Evolutionary conservation across 2,113 vertebrate genomes (phyloP), one percentile per base, ranked within the genome.

Genomic region (Tychaedon coryphoeus): DNA sequence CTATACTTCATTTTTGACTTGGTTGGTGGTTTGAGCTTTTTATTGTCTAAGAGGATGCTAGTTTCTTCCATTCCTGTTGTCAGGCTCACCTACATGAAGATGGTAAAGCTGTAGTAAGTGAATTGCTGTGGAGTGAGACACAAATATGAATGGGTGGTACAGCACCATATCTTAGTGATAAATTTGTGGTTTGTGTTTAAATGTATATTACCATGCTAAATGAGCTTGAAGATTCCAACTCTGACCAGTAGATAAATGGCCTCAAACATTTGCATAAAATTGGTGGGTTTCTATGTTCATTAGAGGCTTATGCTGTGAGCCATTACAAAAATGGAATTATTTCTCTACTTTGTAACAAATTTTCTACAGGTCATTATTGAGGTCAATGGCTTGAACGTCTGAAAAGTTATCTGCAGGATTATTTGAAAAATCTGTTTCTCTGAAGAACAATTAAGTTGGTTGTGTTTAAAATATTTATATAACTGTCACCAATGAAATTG

Each of bases 1-100:
- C 84, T 75, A 14, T 92, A 69, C 62, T 69, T 91, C 12, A 54
- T 90, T 92, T 92, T 76, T 82, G 54, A 9, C 64, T 82, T 80
- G n/a, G 29, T 36, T 75, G 89, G 53, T 79, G 28, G n/a, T 58
- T 93, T 92, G 42, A 83, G 20, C 24, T 64, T 79, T 56, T 65
- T 56, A 20, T 79, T 57, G 31, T 28, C 54, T n/a, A 11, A 82
- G 43, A 0, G 0, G 31, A 19, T 66, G 42, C 38, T 56, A 8
- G 24, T 75, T 86, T 71, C 17, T 88, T 53, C 78, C 15, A 3
- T 31, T 86, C 6, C 50, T 56, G 3, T 25, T 70, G 19, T 61
- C 26, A 62, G 54, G 29, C 42, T 76, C 34, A 15, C 50, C 45
- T 56, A 0, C 13, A 1, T 3, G 26, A 33, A 3, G 5, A 0